Conservation (phyloP, 2,113 vertebrate species). For the Macquaria ambigua region DNA sequence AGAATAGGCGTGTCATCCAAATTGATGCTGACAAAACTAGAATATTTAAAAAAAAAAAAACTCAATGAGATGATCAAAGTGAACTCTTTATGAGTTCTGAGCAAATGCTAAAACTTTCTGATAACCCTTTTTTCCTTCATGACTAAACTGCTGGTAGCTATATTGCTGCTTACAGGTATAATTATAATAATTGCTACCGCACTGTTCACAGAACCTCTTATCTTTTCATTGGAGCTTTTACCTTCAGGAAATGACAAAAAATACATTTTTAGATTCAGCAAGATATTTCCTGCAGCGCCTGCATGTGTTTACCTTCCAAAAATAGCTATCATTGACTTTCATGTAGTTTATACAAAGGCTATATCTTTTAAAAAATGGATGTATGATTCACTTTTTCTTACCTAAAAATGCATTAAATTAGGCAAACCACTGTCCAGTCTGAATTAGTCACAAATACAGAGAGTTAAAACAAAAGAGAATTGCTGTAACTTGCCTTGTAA, state of each 20-base stretch:
- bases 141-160: not conserved
- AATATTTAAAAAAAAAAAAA: not conserved
- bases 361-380: not conserved
- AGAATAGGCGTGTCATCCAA: not conserved
- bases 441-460: not conserved
- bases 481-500: slow-evolving; percentile 13
- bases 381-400: too few species aligned
- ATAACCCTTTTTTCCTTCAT: not conserved
- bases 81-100: not conserved
- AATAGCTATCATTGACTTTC: not conserved
- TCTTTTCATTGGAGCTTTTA: not conserved
- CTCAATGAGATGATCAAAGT: not conserved
- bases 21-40: not conserved
- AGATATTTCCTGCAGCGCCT: not conserved
- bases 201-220: not conserved
- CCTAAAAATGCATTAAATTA: not conserved
- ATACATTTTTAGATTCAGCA: not conserved
- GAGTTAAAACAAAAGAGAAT: not conserved
- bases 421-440: not conserved
- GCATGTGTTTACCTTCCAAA: not conserved
- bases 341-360: not conserved
- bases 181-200: not conserved
- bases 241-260: not conserved
- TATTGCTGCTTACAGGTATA: not conserved
- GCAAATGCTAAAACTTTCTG: not conserved